Evolutionary conservation across 2,888 invertebrate species (phyloP).

Genomic region (Nomada hirtipes): DNA sequence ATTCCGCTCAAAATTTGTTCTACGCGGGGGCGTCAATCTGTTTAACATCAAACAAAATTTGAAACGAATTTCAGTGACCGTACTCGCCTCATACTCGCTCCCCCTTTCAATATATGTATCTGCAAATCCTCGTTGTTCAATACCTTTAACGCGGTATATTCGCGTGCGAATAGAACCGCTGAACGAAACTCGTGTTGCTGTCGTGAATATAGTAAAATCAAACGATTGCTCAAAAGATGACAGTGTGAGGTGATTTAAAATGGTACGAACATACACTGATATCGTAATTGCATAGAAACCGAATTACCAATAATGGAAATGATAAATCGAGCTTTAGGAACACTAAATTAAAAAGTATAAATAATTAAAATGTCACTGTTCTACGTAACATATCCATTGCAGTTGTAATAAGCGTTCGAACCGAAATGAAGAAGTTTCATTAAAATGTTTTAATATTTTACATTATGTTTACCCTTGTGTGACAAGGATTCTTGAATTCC

Average conservation of each 20-base stretch:
- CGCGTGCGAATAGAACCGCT: conserved; percentile 19
- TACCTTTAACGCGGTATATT: conserved; percentile 28
- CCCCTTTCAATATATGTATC: too few species aligned
- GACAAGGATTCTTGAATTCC: too few species aligned
- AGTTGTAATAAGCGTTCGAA: background rate
- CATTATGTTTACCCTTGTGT: background rate
- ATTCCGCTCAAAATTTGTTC: conserved; percentile 51
- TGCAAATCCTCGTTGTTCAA: conserved; percentile 13
- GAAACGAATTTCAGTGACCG: conserved; percentile 41
- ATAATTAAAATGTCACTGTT: too few species aligned
- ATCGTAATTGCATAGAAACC: too few species aligned
- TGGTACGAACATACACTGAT: too few species aligned
- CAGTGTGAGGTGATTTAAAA: too few species aligned
- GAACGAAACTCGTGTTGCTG: conserved; percentile 20
- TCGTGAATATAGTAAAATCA: background rate
- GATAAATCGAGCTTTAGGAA: too few species aligned
- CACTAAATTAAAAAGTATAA: too few species aligned
- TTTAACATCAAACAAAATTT: conserved; percentile 57
- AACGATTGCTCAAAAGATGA: background rate
- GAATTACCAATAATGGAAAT: too few species aligned
- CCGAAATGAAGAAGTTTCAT: background rate
- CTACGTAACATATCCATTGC: background rate
- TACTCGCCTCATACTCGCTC: background rate
- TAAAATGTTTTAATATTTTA: background rate
- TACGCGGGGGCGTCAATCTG: conserved; percentile 39